Evolutionary conservation across 2,797 vertebrate species (phyloP).

Genomic region (Danio tinwini): DNA sequence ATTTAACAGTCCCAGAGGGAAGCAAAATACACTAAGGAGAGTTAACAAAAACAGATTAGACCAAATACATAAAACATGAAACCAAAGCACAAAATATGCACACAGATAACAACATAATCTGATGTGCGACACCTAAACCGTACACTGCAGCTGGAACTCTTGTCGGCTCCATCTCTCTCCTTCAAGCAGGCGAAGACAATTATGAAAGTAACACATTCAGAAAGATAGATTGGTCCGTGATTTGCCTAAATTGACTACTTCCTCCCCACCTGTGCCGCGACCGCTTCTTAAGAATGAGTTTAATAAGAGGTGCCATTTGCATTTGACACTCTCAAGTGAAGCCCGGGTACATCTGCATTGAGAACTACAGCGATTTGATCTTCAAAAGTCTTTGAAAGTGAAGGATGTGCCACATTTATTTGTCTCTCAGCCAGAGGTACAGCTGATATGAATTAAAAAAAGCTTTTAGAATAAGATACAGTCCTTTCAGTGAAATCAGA

Average conservation of each 20-base stretch:
- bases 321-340: constrained; percentile 24
- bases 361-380: constrained; percentile 34
- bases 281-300: constrained; percentile 5
- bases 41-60: constrained; percentile 4
- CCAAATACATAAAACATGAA: constrained; percentile 22
- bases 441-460: constrained; percentile 9
- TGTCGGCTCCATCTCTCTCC: constrained; percentile 15
- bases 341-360: neutral
- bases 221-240: constrained; percentile 28
- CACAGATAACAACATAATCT: constrained; percentile 7
- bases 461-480: neutral
- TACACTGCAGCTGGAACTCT: constrained; percentile 24
- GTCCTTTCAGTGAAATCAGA: neutral
- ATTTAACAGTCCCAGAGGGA: neutral
- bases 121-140: neutral
- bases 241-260: constrained; percentile 31
- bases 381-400: constrained; percentile 16
- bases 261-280: constrained; percentile 13
- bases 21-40: neutral
- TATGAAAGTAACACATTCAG: constrained; percentile 11
- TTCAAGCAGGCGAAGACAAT: constrained; percentile 13
- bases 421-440: constrained; percentile 20
- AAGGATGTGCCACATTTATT: constrained; percentile 28
- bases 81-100: constrained; percentile 2
- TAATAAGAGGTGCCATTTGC: constrained; percentile 22